Conservation (phyloP, 2,113 vertebrate species). For the Rhinopomastus cyanomelas region DNA sequence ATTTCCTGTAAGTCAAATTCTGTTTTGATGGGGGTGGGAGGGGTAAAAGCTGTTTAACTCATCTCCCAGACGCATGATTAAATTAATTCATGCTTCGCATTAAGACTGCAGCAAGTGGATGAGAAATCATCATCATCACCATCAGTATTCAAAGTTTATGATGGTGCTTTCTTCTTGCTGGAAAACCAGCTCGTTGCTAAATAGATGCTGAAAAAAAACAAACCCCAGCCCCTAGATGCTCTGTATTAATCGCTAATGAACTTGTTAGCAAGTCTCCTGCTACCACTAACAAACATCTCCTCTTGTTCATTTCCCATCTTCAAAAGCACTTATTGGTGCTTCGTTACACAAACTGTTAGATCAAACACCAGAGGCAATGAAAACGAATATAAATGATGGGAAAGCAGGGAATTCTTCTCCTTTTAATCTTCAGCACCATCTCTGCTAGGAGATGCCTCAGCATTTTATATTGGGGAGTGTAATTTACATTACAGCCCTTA, state of each 20-base stretch:
- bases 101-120: background rate
- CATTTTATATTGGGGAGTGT: background rate
- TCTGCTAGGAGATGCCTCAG: constrained; percentile 5
- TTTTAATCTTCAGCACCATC: constrained; percentile 32
- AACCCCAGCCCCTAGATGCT: background rate
- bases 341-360: constrained; percentile 57
- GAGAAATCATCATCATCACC: background rate
- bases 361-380: constrained; percentile 47
- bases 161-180: background rate
- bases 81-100: background rate
- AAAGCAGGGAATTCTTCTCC: constrained; percentile 11
- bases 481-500: background rate
- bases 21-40: background rate
- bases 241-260: constrained; percentile 9
- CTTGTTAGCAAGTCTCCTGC: background rate
- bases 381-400: constrained; percentile 45
- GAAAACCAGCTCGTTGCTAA: background rate
- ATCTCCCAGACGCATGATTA: background rate
- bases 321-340: constrained; percentile 38
- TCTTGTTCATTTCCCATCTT: constrained; percentile 33
- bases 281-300: background rate
- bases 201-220: background rate
- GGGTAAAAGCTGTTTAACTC: background rate
- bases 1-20: background rate
- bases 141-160: background rate